Evolutionary conservation across 1,140 invertebrate genomes (phyloP).

Genomic region (Dolichoris vasculosae): DNA sequence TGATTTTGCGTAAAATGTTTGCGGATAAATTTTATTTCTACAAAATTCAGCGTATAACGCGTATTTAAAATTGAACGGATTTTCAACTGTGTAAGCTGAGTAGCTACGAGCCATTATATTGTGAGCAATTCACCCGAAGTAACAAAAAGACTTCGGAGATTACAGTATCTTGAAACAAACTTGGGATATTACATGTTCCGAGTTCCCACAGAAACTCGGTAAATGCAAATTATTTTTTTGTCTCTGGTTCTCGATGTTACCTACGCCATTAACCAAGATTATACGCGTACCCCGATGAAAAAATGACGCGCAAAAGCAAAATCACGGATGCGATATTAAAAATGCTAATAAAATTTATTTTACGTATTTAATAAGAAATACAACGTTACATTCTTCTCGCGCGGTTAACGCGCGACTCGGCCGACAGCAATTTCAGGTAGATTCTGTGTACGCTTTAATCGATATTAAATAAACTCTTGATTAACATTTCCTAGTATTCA

Average conservation of each 20-base stretch:
- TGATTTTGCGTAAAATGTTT: background rate
- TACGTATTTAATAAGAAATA: background rate
- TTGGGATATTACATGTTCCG: background rate
- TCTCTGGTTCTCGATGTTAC: background rate
- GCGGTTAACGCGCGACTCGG: too few relatives aligned
- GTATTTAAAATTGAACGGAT: background rate
- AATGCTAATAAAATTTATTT: background rate
- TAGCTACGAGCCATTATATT: constrained; percentile 3
- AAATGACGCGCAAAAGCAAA: background rate
- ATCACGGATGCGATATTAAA: background rate
- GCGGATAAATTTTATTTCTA: background rate
- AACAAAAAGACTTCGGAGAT: background rate
- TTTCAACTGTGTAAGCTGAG: background rate
- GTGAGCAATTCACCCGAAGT: background rate
- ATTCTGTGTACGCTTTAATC: background rate
- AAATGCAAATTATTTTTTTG: constrained; percentile 21
- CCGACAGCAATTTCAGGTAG: background rate
- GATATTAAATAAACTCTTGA: background rate
- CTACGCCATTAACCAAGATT: background rate
- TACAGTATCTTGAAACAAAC: constrained; percentile 11
- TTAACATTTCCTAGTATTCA: background rate
- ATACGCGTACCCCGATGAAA: background rate
- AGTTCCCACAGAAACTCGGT: constrained; percentile 1
- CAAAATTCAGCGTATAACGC: background rate
- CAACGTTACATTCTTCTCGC: background rate